These are phyloP conservation scores for Telmatochromis brichardi DNA, from an alignment of 2,113 vertebrate species.

Conservation along the genomic window DNA sequence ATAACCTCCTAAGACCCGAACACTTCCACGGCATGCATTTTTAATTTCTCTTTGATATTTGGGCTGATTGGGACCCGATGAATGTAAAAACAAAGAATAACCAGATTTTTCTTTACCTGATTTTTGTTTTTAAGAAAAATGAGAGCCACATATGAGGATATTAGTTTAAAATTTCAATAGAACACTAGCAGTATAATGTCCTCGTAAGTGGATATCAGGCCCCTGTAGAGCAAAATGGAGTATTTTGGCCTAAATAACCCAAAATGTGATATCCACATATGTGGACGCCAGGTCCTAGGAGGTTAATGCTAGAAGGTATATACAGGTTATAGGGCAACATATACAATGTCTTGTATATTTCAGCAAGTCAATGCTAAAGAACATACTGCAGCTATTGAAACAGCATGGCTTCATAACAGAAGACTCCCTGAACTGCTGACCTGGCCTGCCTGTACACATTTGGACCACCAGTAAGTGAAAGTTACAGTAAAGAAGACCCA, in stretches of 20 bases:
- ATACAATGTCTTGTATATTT: background rate
- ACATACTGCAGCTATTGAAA: background rate
- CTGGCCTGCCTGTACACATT: background rate
- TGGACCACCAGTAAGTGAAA: background rate
- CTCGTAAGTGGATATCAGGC: background rate
- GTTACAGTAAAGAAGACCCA: background rate
- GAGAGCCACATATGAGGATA: background rate
- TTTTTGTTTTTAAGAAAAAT: background rate
- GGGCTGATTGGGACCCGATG: background rate
- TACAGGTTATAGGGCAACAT: background rate
- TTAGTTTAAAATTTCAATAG: background rate
- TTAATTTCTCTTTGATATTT: background rate
- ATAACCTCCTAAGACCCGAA: background rate
- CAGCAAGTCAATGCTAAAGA: background rate
- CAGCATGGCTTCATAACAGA: background rate
- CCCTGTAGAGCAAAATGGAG: background rate
- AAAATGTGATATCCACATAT: background rate
- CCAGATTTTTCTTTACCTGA: background rate
- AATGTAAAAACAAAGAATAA: background rate
- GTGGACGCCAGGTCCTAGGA: background rate
- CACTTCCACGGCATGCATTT: background rate
- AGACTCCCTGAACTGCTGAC: background rate
- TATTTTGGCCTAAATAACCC: background rate
- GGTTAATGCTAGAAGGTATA: background rate
- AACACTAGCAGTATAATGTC: background rate